Base-by-base conservation (phyloP, 2,888 invertebrate species). In the Odiellus spinosus region DNA sequence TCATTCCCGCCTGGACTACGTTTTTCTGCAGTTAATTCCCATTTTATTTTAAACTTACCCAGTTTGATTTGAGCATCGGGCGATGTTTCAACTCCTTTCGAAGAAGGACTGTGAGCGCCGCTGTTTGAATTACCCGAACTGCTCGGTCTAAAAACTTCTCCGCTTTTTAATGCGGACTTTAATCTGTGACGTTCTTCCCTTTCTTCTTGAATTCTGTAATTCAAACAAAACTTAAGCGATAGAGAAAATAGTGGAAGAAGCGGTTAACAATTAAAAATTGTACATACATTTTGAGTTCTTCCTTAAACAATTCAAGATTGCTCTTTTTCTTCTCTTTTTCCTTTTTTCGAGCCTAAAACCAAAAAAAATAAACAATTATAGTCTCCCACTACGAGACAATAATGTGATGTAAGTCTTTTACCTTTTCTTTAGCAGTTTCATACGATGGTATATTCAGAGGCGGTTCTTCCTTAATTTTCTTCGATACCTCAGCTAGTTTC, bases 221-320 rank as follows among this genome's bases (percentile, higher is more conserved):
- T n/a, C 26, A 26, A 6, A 26, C 26, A 26, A 8, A 26, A 26
- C 26, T 6, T 4, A 6, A 6, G 26, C 26, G 26, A 26, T 26
- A n/a, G n/a, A n/a, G n/a, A n/a, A n/a, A n/a, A n/a, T n/a, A n/a
- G n/a, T n/a, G n/a, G n/a, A n/a, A n/a, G n/a, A n/a, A n/a, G n/a
- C n/a, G n/a, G n/a, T n/a, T n/a, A n/a, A n/a, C n/a, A 41, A 33
- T 35, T 42, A 34, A 43, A 47, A 39, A 47, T 46, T 44, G 18
- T 45, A 67, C 76, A 73, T 66, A 88, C 88, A 83, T 80, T 72
- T 90, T 80, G 39, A 99, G 67, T 68, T 99, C 98, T 65, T 98
- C 96, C 66, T 99, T 99, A 63, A 99, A 99, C 14, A 88, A 70
- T 66, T 99, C 98, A 53, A 99, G 71, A 67, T 98, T 96, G 62